phyloP scores from a whole-genome alignment of 35 echinoderm and acorn worm genomes.

The Apostichopus parvimensis region DNA sequence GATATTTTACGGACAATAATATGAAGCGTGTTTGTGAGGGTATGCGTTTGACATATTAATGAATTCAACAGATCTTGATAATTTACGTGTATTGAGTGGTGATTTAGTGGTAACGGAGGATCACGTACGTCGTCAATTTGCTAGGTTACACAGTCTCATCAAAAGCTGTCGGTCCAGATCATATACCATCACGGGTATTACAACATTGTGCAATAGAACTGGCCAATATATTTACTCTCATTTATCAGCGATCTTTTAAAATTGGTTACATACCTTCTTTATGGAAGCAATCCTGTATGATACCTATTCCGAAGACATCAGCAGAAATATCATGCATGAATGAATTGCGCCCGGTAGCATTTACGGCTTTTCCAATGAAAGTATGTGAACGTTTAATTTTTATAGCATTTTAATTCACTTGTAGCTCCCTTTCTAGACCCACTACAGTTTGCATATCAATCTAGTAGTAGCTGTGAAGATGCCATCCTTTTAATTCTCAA shows the following conservation, averaged over 20 bases:
- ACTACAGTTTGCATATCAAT: conserved; percentile 1
- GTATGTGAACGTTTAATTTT: conserved; percentile 18
- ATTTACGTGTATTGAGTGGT: no score
- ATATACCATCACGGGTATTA: background rate
- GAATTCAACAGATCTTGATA: no score
- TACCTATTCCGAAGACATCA: background rate
- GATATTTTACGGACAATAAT: no score
- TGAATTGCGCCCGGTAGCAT: background rate
- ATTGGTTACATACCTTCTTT: no score
- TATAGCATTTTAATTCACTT: background rate
- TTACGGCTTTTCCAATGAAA: background rate
- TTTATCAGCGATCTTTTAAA: conserved; percentile 10
- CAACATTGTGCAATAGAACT: conserved; percentile 13
- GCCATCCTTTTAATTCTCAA: conserved; percentile 3
- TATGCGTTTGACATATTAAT: no score
- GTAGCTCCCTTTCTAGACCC: background rate
- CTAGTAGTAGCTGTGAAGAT: background rate
- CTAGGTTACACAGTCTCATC: background rate
- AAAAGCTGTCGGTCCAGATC: conserved; percentile 6
- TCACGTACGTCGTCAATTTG: no score
- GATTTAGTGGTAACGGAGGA: no score
- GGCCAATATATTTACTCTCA: background rate
- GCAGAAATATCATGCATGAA: conserved; percentile 16
- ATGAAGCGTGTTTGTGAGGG: no score
- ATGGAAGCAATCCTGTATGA: background rate